phyloP scores from a whole-genome alignment of 2,888 invertebrate species.

The Autographa pulchrina region DNA sequence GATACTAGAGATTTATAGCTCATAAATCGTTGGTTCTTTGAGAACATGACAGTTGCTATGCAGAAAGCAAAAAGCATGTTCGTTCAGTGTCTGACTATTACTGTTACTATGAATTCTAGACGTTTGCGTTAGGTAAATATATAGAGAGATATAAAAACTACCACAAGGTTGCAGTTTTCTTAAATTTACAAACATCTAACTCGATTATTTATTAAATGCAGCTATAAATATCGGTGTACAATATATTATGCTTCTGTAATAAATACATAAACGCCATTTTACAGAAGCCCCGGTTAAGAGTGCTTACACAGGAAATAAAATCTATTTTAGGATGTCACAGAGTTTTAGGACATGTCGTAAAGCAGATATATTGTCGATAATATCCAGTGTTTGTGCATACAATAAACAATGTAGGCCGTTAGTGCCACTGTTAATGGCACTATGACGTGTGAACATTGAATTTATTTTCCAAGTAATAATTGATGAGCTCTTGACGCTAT shows the following conservation, averaged over 20 bases:
- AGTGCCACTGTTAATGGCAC: conserved; percentile 15
- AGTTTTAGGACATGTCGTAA: conserved; percentile 29
- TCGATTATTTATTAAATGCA: background rate
- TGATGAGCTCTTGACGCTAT: background rate
- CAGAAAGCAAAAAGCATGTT: background rate
- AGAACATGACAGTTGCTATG: background rate
- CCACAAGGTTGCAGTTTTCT: no score
- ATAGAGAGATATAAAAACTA: no score
- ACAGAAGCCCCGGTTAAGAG: background rate
- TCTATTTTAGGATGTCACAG: background rate
- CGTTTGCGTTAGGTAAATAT: no score
- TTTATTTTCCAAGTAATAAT: conserved; percentile 10
- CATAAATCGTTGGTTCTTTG: conserved; percentile 26
- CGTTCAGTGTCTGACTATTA: background rate
- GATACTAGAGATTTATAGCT: conserved; percentile 50
- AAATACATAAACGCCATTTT: conserved; percentile 6
- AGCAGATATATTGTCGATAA: conserved; percentile 8
- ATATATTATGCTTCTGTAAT: background rate
- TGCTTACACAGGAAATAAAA: background rate
- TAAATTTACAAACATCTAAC: background rate
- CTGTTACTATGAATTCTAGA: no score
- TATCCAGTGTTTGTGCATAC: conserved; percentile 5
- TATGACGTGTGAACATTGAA: background rate
- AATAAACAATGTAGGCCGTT: conserved; percentile 8
- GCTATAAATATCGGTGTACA: background rate